These are phyloP conservation scores for Erebia epiphron DNA, from an alignment of 2,888 invertebrate genomes.

Conservation along the genomic window DNA sequence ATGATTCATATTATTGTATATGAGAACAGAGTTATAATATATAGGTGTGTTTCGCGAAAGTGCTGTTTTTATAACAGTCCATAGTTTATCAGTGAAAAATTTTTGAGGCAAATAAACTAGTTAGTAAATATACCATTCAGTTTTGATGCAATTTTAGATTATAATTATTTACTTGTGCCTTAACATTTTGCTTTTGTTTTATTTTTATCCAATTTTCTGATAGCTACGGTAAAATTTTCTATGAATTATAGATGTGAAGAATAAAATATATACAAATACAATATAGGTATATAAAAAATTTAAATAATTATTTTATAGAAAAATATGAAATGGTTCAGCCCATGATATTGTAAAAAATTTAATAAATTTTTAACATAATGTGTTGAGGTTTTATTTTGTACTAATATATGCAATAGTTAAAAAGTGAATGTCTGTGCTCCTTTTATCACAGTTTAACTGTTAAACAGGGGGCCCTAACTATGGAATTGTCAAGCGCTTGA, in stretches of 20 bases:
- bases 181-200: conserved; percentile 31
- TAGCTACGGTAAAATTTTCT: conserved; percentile 15
- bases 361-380: conserved; percentile 27
- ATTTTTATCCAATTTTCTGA: conserved; percentile 25
- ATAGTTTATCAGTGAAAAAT: conserved; percentile 20
- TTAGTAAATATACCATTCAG: background rate
- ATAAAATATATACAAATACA: conserved; percentile 27
- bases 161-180: conserved; percentile 35
- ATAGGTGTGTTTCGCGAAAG: background rate
- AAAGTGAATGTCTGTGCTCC: no score
- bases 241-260: conserved; percentile 31
- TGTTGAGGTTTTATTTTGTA: conserved; percentile 6
- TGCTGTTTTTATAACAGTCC: conserved; percentile 12
- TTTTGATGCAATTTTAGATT: background rate
- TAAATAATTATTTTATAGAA: conserved; percentile 35
- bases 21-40: background rate
- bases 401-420: no score
- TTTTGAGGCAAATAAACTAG: background rate
- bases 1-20: background rate
- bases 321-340: conserved; percentile 26
- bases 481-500: no score
- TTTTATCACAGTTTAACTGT: no score
- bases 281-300: no score
- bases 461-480: no score
- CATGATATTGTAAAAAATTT: conserved; percentile 31